Conservation (phyloP, 2,888 invertebrate species). For the Lydus trimaculatus region DNA sequence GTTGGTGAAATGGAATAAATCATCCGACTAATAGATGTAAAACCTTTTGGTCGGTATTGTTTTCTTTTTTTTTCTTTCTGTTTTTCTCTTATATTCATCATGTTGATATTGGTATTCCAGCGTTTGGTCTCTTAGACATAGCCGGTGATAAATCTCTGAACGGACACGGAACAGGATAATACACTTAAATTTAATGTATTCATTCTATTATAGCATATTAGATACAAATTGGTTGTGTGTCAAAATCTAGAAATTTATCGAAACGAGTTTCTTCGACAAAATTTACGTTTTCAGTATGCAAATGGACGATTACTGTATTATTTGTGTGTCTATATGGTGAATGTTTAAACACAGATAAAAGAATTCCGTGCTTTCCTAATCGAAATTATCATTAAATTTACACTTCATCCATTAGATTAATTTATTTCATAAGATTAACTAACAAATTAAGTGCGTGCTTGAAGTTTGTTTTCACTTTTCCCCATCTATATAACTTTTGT, state of each 20-base stretch:
- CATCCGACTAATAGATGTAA: background rate
- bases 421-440: slow-evolving; percentile 11
- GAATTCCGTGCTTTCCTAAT: slow-evolving; percentile 16
- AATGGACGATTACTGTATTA: slow-evolving; percentile 14
- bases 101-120: background rate
- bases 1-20: background rate
- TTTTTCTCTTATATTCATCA: too few relatives aligned
- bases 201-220: slow-evolving; percentile 30
- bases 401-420: slow-evolving; percentile 26
- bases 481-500: background rate
- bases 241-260: slow-evolving; percentile 32
- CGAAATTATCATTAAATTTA: slow-evolving; percentile 22
- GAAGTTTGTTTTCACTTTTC: slow-evolving; percentile 14
- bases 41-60: background rate
- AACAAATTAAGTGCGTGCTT: slow-evolving; percentile 25
- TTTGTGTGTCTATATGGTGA: background rate
- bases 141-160: slow-evolving; percentile 23
- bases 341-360: slow-evolving; percentile 11
- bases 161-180: slow-evolving; percentile 29
- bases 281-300: slow-evolving; percentile 32
- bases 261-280: slow-evolving; percentile 26
- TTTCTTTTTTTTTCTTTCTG: background rate
- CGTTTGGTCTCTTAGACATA: background rate
- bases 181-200: slow-evolving; percentile 35
- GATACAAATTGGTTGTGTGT: slow-evolving; percentile 34